phyloP scores from a whole-genome alignment of 2,888 invertebrate species.

The Osmoderma eremita region DNA sequence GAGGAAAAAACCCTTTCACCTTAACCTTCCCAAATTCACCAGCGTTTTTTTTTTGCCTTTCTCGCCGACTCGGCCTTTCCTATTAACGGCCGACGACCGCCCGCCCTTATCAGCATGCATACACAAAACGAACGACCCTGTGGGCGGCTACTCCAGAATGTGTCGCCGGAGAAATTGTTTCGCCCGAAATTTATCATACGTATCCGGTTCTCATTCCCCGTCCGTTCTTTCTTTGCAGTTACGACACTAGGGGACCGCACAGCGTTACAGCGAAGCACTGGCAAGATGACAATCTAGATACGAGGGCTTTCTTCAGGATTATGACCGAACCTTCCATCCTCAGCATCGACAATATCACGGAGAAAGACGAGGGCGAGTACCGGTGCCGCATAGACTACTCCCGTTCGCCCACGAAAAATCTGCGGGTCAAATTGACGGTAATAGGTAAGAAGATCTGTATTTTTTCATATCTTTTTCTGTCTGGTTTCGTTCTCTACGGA shows the following conservation, averaged over 20 bases:
- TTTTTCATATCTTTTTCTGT: neutral
- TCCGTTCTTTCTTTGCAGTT: slow-evolving; percentile 66
- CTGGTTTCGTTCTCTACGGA: neutral
- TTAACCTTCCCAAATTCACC: neutral
- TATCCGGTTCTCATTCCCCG: slow-evolving; percentile 2
- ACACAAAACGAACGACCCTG: neutral
- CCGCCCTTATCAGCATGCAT: slow-evolving; percentile 19
- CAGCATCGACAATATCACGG: slow-evolving; percentile 72
- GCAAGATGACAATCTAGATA: slow-evolving; percentile 74
- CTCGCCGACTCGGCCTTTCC: slow-evolving; percentile 17
- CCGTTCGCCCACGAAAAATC: slow-evolving; percentile 81
- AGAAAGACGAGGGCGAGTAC: slow-evolving; percentile 79
- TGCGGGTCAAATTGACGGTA: slow-evolving; percentile 77
- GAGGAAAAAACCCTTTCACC: neutral
- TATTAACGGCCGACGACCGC: slow-evolving; percentile 8
- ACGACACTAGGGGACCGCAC: slow-evolving; percentile 73
- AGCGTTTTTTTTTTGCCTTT: neutral
- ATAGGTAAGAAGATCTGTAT: slow-evolving; percentile 70
- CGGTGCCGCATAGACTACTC: slow-evolving; percentile 84
- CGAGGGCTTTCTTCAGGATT: slow-evolving; percentile 76
- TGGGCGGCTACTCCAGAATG: neutral
- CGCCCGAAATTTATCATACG: slow-evolving; percentile 31
- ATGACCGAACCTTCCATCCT: slow-evolving; percentile 75
- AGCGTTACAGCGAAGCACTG: slow-evolving; percentile 73
- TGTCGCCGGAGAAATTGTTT: slow-evolving; percentile 24